A percentile compares a stretch with the other conserved stretches of the same genome.
phyloP scores from a whole-genome alignment of 2,888 invertebrate species.

The Girardia tigrina region DNA sequence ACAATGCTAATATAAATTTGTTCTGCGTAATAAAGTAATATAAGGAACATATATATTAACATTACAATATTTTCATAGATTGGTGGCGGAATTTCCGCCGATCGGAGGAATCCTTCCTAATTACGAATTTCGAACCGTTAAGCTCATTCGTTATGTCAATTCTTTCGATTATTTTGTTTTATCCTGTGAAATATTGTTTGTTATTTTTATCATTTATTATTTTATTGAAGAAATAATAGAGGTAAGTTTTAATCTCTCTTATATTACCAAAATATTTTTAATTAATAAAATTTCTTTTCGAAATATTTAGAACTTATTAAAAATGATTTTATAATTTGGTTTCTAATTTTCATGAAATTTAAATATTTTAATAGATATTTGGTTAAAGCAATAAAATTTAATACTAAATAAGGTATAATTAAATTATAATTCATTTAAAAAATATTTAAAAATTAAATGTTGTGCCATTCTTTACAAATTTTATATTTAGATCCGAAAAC shows the following conservation, averaged over 20 bases:
- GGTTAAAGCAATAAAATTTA: too few relatives aligned
- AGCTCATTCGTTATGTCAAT: slow-evolving; percentile 55
- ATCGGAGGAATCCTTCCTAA: slow-evolving; percentile 61
- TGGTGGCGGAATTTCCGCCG: slow-evolving; percentile 61
- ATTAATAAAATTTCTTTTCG: not conserved
- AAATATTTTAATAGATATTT: too few relatives aligned
- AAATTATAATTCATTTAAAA: too few relatives aligned
- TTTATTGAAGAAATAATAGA: slow-evolving; percentile 54
- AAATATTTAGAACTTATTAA: not conserved
- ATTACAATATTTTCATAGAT: slow-evolving; percentile 48
- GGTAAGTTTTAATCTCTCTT: slow-evolving; percentile 39
- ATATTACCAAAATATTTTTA: not conserved
- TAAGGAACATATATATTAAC: not conserved
- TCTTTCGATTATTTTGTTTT: slow-evolving; percentile 53
- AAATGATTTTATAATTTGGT: too few relatives aligned
- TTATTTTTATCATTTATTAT: slow-evolving; percentile 57
- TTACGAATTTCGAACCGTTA: slow-evolving; percentile 55
- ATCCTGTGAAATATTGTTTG: slow-evolving; percentile 54
- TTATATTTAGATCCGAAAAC: slow-evolving; percentile 49
- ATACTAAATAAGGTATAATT: too few relatives aligned
- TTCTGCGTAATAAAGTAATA: slow-evolving; percentile 58
- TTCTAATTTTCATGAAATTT: too few relatives aligned
- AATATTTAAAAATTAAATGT: too few relatives aligned
- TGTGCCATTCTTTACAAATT: too few relatives aligned
- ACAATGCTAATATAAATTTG: slow-evolving; percentile 62